phyloP scores from a whole-genome alignment of 2,888 invertebrate genomes.

The Eucriotettix oculatus region DNA sequence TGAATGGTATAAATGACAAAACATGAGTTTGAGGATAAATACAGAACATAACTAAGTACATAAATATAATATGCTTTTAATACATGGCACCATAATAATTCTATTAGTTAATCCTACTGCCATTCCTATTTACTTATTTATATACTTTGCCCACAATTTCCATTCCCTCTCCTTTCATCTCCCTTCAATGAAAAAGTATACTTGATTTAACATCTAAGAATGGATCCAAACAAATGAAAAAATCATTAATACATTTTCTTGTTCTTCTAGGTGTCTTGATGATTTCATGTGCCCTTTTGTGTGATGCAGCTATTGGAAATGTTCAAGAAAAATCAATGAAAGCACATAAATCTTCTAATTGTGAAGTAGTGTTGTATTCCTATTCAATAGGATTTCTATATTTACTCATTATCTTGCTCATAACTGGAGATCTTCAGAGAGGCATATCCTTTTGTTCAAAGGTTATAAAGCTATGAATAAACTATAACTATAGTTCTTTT shows the following conservation, averaged over 20 bases:
- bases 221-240: too few species aligned
- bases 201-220: not conserved
- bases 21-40: too few species aligned
- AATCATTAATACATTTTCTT: not conserved
- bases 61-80: too few species aligned
- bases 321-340: conserved; percentile 94
- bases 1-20: too few species aligned
- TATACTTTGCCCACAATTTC: too few species aligned
- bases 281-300: conserved; percentile 71
- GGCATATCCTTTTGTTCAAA: conserved; percentile 61
- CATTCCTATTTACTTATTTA: too few species aligned
- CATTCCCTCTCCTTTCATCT: too few species aligned
- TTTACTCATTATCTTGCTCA: conserved; percentile 51
- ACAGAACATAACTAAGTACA: too few species aligned
- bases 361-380: conserved; percentile 85
- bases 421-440: conserved; percentile 54
- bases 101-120: too few species aligned
- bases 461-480: conserved; percentile 31
- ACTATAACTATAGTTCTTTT: too few species aligned
- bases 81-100: too few species aligned
- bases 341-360: conserved; percentile 61
- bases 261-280: conserved; percentile 60
- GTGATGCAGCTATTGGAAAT: conserved; percentile 92
- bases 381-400: conserved; percentile 78
- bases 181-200: too few species aligned